Conservation (phyloP, 1,140 invertebrate genomes). For the Heterodera carotae region DNA sequence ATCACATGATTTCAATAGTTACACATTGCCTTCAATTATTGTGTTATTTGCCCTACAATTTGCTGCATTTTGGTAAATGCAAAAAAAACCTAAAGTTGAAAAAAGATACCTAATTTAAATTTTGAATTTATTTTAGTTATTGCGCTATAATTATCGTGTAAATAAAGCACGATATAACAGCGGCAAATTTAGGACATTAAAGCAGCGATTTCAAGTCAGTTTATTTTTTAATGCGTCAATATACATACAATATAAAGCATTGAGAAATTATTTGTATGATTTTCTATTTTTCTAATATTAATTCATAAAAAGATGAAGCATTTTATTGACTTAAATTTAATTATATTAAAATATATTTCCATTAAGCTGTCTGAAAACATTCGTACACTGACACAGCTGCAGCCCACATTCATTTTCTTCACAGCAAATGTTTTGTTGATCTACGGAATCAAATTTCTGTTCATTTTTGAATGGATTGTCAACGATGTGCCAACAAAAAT, state of each 20-base stretch:
- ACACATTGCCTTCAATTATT: neutral
- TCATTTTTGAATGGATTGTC: neutral
- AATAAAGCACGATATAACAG: neutral
- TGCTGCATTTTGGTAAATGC: neutral
- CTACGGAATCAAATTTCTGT: neutral
- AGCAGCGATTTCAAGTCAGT: neutral
- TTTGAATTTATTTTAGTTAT: neutral
- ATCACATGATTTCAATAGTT: neutral
- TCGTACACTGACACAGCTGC: neutral
- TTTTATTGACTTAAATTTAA: neutral
- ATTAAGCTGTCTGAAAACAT: neutral
- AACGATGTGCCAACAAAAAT: neutral
- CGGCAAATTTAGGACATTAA: neutral
- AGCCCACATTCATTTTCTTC: neutral
- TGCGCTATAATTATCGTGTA: neutral
- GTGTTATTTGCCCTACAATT: neutral
- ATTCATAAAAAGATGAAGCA: neutral
- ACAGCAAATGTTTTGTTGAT: neutral
- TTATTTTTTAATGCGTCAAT: neutral
- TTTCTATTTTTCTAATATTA: neutral
- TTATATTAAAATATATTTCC: neutral
- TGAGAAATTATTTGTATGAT: neutral
- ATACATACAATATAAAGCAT: neutral
- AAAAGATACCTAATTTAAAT: neutral
- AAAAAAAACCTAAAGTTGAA: neutral